Percentiles rank a stretch among this genome's conserved stretches.
These are phyloP conservation scores for Aphelenchoides avenae DNA, from an alignment of 1,140 invertebrate species.

Conservation along the genomic window DNA sequence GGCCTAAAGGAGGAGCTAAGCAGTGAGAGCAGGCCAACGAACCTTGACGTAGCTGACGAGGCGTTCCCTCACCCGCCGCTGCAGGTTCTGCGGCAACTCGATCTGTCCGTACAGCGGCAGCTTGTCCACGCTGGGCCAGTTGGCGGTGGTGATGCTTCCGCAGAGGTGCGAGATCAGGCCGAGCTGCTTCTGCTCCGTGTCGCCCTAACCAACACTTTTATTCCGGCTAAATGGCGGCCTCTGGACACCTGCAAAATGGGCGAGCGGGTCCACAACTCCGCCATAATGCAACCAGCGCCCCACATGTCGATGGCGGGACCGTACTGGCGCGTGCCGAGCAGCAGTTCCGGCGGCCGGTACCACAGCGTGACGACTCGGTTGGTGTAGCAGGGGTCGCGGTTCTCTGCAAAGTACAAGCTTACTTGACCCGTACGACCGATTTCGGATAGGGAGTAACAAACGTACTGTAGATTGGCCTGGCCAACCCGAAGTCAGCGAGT, in stretches of 20 bases:
- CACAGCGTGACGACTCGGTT: constrained; percentile 95
- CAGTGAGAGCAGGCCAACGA: not conserved
- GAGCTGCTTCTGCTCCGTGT: constrained; percentile 90
- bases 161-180: constrained; percentile 90
- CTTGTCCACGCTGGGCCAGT: constrained; percentile 87
- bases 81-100: constrained; percentile 83
- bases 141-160: constrained; percentile 84
- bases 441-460: not conserved
- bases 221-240: constrained; percentile 4
- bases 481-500: constrained; percentile 65
- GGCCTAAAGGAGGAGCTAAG: too few species aligned
- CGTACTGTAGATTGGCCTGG: constrained; percentile 49
- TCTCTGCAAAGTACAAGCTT: constrained; percentile 12
- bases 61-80: constrained; percentile 70
- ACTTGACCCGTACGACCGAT: not conserved
- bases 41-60: constrained; percentile 1
- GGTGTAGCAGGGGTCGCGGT: constrained; percentile 71
- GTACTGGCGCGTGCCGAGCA: constrained; percentile 88
- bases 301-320: constrained; percentile 94
- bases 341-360: constrained; percentile 86
- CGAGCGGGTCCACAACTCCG: constrained; percentile 93
- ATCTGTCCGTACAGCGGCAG: constrained; percentile 85
- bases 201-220: constrained; percentile 67
- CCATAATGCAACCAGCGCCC: constrained; percentile 98
- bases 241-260: constrained; percentile 67